Base-by-base conservation (phyloP, 2,888 invertebrate species). In the Leptopilina syphax region DNA sequence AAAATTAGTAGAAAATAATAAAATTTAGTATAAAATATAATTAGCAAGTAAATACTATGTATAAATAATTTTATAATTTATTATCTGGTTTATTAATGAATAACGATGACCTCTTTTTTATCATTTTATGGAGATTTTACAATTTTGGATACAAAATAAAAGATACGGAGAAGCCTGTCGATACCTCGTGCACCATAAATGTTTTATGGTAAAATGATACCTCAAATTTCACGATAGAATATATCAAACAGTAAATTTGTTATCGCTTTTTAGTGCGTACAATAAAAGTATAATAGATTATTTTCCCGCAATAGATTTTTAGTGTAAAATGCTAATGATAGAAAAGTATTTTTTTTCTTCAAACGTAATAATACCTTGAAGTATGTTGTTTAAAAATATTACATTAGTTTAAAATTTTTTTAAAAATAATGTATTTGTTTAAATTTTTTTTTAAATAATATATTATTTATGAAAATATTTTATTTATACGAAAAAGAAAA, bases 111-210 rank as follows among this genome's bases (percentile, higher is more conserved):
- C 34, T 34, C 7, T 54, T 41, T 73, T 60, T 34, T 41, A 1
- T 73, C 63, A 13, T 70, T 27, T 34, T 73, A 9, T 60, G 34
- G 34, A 73, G 73, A 57, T n/a, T 57, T 73, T 73, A 5, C 73
- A 73, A 13, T 34, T 41, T 60, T 73, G 73, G 73, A 73, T 73
- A 41, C 57, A 41, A 7, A 57, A n/a, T 60, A 60, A 73, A 57
- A 57, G 34, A 41, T 60, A 41, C 18, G 34, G 41, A n/a, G 57
- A 73, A 10, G 34, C n/a, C 9, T 73, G 54, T 60, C 34, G 73
- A 73, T 73, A 34, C 73, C 73, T 73, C 57, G n/a, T 57, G 57
- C 73, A 13, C 57, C 73, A 73, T 60, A 41, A 73, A 73, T 34
- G 10, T 57, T 73, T 60, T 60, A 73, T 73, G 73, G 73, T 73